Evolutionary conservation across 2,888 invertebrate species (phyloP).

Genomic region (Lochmaea crataegi): DNA sequence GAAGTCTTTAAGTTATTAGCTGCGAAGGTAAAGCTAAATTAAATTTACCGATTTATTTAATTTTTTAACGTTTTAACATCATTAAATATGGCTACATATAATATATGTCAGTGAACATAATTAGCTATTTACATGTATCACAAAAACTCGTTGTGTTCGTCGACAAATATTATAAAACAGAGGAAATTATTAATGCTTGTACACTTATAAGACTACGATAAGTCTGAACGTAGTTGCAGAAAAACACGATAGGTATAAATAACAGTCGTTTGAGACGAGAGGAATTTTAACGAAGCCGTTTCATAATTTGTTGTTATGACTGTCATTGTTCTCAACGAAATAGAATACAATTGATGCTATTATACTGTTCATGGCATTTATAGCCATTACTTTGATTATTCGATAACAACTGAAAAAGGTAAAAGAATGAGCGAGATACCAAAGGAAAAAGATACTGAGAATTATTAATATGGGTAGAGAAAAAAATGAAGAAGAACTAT

Average conservation of each 20-base stretch:
- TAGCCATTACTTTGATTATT: constrained; percentile 51
- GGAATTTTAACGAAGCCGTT: constrained; percentile 63
- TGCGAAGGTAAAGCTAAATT: background rate
- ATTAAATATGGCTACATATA: background rate
- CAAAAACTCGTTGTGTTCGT: constrained; percentile 48
- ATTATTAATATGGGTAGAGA: constrained; percentile 13
- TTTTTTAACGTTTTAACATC: background rate
- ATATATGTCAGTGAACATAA: background rate
- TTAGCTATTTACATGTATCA: constrained; percentile 28
- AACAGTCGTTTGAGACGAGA: constrained; percentile 56
- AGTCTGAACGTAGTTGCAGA: constrained; percentile 42
- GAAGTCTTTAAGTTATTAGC: background rate
- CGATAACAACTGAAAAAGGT: constrained; percentile 35
- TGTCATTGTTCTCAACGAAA: constrained; percentile 58
- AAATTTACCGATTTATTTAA: background rate
- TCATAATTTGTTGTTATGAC: constrained; percentile 62
- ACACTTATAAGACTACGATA: constrained; percentile 37
- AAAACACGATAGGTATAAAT: constrained; percentile 57
- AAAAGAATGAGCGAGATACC: constrained; percentile 23
- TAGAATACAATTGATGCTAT: constrained; percentile 53
- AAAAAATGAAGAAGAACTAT: background rate
- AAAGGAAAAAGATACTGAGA: constrained; percentile 30
- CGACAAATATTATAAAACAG: constrained; percentile 52
- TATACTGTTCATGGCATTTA: constrained; percentile 52
- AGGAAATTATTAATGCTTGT: constrained; percentile 55